Conservation (phyloP, 2,888 invertebrate genomes). For the Sminthurides aquaticus region DNA sequence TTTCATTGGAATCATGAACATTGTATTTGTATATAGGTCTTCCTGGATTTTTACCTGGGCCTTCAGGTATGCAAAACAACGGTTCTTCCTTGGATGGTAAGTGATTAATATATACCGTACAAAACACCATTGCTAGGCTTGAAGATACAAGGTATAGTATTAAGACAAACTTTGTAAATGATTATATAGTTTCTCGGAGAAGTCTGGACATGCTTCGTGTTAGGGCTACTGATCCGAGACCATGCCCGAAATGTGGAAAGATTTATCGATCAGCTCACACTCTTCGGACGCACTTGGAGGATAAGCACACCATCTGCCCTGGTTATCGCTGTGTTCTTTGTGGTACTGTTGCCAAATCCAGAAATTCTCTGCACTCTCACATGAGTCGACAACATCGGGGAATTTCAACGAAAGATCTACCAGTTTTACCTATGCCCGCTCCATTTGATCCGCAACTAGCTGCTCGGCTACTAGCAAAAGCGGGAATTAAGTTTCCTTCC, state of each 20-base stretch:
- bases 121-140: background rate
- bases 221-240: conserved; percentile 82
- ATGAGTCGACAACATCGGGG: conserved; percentile 90
- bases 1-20: background rate
- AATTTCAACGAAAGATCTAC: conserved; percentile 85
- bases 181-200: conserved; percentile 60
- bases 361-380: conserved; percentile 85
- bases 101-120: background rate
- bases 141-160: background rate
- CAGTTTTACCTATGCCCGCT: conserved; percentile 85
- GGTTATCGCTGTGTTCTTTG: conserved; percentile 86
- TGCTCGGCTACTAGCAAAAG: conserved; percentile 71
- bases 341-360: conserved; percentile 84
- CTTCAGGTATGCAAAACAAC: conserved; percentile 70
- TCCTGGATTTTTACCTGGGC: conserved; percentile 74
- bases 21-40: conserved; percentile 50
- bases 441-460: conserved; percentile 85
- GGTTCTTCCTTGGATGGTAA: conserved; percentile 46
- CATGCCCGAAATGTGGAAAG: conserved; percentile 87
- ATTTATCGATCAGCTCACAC: conserved; percentile 88
- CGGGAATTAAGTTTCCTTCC: conserved; percentile 54
- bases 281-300: conserved; percentile 80
- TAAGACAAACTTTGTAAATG: too few relatives aligned
- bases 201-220: conserved; percentile 66
- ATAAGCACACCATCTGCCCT: conserved; percentile 78